These are phyloP conservation scores for Caenorhabditis elegans DNA, from an alignment of 1,140 invertebrate species.

Conservation along the genomic window DNA sequence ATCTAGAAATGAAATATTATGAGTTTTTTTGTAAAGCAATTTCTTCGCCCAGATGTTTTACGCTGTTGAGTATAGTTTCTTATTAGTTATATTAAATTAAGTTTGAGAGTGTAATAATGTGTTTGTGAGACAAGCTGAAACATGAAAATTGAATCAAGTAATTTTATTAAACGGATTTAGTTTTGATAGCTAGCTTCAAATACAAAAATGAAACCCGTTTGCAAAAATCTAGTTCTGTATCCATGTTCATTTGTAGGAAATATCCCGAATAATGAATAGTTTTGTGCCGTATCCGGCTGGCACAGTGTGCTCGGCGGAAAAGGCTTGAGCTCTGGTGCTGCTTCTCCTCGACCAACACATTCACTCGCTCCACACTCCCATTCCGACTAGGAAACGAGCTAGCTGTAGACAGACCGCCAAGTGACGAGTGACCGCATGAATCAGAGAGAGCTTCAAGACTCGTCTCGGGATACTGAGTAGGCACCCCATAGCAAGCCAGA, in stretches of 20 bases:
- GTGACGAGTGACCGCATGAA: conserved; percentile 28
- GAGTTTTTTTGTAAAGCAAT: not conserved
- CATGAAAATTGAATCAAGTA: too few relatives aligned
- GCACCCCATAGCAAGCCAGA: not conserved
- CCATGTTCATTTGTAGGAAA: not conserved
- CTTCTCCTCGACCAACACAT: not conserved
- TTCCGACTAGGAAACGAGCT: conserved; percentile 20
- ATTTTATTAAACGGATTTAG: too few relatives aligned
- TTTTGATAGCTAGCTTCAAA: too few relatives aligned
- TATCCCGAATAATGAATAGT: conserved; percentile 13
- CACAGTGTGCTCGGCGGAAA: not conserved
- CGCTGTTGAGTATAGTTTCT: too few relatives aligned
- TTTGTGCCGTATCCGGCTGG: not conserved
- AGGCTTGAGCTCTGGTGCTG: conserved; percentile 15
- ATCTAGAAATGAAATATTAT: not conserved
- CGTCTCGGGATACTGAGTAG: not conserved
- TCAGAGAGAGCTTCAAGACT: conserved; percentile 23
- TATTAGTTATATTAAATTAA: too few relatives aligned
- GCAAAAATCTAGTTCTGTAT: too few relatives aligned
- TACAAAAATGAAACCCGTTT: too few relatives aligned
- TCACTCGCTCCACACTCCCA: not conserved
- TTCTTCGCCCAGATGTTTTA: too few relatives aligned
- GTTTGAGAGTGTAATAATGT: too few relatives aligned
- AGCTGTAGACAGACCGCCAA: conserved; percentile 15
- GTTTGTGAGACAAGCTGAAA: too few relatives aligned